Base-by-base conservation (phyloP, 2,888 invertebrate species). In the Nomada lathburiana region DNA sequence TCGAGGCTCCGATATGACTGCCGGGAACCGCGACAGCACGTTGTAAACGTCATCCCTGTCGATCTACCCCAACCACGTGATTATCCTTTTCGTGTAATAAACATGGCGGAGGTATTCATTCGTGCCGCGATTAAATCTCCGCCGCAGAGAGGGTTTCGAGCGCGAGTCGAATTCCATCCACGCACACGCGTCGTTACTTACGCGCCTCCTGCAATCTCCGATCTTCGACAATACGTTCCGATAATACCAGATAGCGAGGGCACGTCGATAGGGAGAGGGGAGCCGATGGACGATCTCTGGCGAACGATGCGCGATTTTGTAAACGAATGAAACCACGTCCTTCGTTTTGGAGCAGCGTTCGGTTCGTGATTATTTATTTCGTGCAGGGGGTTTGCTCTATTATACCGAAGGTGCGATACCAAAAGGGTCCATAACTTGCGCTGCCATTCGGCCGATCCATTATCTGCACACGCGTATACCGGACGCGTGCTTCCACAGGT, bases 31-130 rank as follows among this genome's bases (percentile, higher is more conserved):
- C 59, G 60, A 64, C 55, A 65, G 44, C 75, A 44, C 64, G 79
- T 55, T 53, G 79, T 79, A 83, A 87, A 83, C 85, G 80, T 84
- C 78, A 52, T 60, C 76, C 75, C 18, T 52, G 68, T 60, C 76
- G 79, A 87, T 80, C 74, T 42, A 63, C 29, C 59, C 55, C 72
- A 60, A 47, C 75, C 59, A 50, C 72, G 75, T 77, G 73, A 84
- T 88, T 82, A 87, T 80, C 76, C 60, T 52, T 76, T 65, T 78
- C 81, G 52, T 42, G 76, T 70, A 80, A 77, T 78, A 84, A 79
- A 82, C 73, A 78, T 78, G 73, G 47, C 62, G 50, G 57, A 76
- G 71, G 76, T 82, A 63, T 76, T 75, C 82, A 75, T 75, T 82
- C 70, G 70, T 11, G 20, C 20, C 44, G 64, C 72, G 76, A 82